Conservation (phyloP, 2,888 invertebrate genomes). For the Nipponacmea schrenckii region DNA sequence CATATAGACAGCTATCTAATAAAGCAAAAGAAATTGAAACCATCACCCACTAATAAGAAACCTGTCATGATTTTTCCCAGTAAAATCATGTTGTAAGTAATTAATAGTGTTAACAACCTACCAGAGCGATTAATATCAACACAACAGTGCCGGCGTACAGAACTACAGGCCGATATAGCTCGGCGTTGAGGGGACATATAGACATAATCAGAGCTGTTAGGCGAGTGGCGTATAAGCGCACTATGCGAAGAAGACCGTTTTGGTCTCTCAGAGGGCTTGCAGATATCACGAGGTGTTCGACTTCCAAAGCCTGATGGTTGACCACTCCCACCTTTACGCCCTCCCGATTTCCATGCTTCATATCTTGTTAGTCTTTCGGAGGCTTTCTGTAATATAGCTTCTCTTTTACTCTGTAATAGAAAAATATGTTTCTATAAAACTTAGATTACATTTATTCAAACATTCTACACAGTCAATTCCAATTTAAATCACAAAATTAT, state of each 20-base stretch:
- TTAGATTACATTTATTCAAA: neutral
- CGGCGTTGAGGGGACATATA: constrained; percentile 57
- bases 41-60: neutral
- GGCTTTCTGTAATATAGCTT: constrained; percentile 54
- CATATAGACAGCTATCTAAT: constrained; percentile 7
- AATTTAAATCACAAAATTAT: constrained; percentile 6
- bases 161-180: constrained; percentile 61
- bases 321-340: constrained; percentile 57
- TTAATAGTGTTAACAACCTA: constrained; percentile 45
- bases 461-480: neutral
- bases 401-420: constrained; percentile 49
- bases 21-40: neutral
- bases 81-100: constrained; percentile 35
- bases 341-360: constrained; percentile 57
- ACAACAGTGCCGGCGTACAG: constrained; percentile 61
- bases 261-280: constrained; percentile 56
- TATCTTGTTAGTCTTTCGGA: constrained; percentile 58
- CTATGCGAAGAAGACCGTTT: constrained; percentile 61
- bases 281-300: constrained; percentile 60
- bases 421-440: neutral
- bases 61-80: neutral
- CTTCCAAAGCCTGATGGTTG: constrained; percentile 60
- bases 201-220: constrained; percentile 61
- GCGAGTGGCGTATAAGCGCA: constrained; percentile 57
- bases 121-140: constrained; percentile 60